Base-by-base conservation (phyloP, 1,140 invertebrate genomes). In the Lucilia sericata region DNA sequence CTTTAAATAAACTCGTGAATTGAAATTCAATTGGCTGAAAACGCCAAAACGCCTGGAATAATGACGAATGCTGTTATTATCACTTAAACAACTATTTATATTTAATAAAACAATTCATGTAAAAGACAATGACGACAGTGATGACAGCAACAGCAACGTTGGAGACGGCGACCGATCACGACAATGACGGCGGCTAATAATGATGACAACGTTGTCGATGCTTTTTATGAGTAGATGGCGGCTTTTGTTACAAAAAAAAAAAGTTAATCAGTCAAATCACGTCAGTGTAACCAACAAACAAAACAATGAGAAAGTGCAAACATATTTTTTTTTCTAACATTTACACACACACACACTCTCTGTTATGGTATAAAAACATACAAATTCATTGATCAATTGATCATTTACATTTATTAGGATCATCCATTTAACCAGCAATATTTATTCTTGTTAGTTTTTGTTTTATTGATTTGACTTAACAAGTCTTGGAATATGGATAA, bases 251-350 rank as follows among this genome's bases (percentile, higher is more conserved):
- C 3, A 30, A 30, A 1, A 30, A 30, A 30, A 30, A 30, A 21
- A 70, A 36, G 81, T 76, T 75, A 74, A 83, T 76, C 30, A 75
- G 74, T 74, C 82, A 70, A 83, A 83, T 74, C 82, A 75, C 74
- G 74, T 83, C 65, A 75, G 75, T 74, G n/a, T 25, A 80, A 42
- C 34, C 42, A 42, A 75, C 74, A 30, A 75, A 75, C 19, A 5
- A n/a, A 78, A 47, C n/a, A 78, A 42, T 7, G 75, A 14, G 36
- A 25, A 42, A 51, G 76, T 76, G 34, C 12, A 76, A 76, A 76
- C 21, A 75, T 5, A 76, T 14, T 47, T 13, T 55, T 5, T 55
- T 55, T 7, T 55, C 51, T 2, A 14, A 9, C 9, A 49, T 14
- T 49, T 49, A 14, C 13, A 49, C 49, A 14, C 49, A 55, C 17